Conservation (phyloP, 2,113 vertebrate genomes). For the Anhinga anhinga region DNA sequence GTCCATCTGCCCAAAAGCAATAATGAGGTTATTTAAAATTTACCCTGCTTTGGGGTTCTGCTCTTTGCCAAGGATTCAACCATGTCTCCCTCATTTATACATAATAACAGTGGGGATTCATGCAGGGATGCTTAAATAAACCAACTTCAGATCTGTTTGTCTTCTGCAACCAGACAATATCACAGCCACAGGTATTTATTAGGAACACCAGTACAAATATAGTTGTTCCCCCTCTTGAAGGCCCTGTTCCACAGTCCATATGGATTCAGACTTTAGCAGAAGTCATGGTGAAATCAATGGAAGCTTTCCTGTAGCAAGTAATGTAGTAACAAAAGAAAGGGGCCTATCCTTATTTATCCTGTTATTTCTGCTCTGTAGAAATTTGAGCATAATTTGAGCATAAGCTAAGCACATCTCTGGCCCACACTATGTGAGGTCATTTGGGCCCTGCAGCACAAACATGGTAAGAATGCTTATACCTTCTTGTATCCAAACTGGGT, state of each 20-base stretch:
- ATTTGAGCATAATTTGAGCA: not conserved
- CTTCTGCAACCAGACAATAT: not conserved
- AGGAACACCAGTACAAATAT: not conserved
- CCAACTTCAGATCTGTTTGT: not conserved
- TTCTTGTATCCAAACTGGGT: not conserved
- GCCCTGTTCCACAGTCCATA: not conserved
- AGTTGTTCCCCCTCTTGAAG: not conserved
- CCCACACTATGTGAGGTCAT: not conserved
- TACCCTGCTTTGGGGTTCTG: not conserved
- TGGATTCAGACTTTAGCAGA: not conserved
- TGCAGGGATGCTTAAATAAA: not conserved
- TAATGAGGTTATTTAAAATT: not conserved
- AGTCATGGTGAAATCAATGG: not conserved
- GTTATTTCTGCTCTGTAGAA: not conserved
- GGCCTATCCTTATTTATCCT: not conserved
- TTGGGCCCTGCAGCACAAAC: not conserved
- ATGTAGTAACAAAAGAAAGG: not conserved
- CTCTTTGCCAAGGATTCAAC: not conserved
- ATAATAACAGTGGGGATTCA: not conserved
- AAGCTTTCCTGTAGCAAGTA: not conserved
- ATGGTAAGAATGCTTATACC: not conserved
- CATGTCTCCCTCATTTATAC: not conserved
- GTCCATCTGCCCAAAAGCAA: not conserved
- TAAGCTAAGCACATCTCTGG: not conserved
- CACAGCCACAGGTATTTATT: not conserved